Evolutionary conservation across 2,888 invertebrate species (phyloP).

Genomic region (Ctenicera cuprea): DNA sequence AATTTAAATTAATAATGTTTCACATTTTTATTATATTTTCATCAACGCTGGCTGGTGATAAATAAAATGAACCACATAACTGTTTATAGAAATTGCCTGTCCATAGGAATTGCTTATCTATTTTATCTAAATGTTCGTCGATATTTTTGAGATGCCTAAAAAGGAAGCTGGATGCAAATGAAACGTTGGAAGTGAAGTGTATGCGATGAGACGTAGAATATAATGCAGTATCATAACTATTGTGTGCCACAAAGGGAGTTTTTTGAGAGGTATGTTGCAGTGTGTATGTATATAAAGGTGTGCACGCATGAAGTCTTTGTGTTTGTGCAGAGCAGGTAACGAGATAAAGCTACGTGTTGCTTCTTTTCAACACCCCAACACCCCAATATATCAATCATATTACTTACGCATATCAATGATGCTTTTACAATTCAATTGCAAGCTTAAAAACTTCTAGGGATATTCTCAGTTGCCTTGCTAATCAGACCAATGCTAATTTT

Average conservation of each 20-base stretch:
- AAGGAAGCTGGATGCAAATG: constrained; percentile 9
- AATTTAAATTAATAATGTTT: too few relatives aligned
- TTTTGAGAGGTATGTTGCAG: constrained; percentile 65
- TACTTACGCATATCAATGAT: constrained; percentile 70
- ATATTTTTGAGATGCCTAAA: not conserved
- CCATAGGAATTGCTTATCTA: too few relatives aligned
- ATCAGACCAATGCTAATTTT: constrained; percentile 10
- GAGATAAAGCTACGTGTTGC: constrained; percentile 62
- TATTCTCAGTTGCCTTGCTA: not conserved
- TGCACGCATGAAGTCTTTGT: constrained; percentile 67
- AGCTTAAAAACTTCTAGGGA: not conserved
- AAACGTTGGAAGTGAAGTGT: constrained; percentile 21
- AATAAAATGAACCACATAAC: too few relatives aligned
- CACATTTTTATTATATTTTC: too few relatives aligned
- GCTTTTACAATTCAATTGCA: constrained; percentile 40
- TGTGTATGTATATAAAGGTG: constrained; percentile 65
- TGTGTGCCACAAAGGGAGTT: constrained; percentile 66
- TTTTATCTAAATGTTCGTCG: too few relatives aligned
- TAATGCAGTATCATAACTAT: constrained; percentile 60
- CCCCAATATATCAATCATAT: constrained; percentile 71
- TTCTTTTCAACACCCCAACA: constrained; percentile 61
- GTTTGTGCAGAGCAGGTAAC: constrained; percentile 69
- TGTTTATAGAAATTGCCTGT: too few relatives aligned
- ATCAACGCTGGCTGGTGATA: too few relatives aligned
- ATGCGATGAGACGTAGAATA: constrained; percentile 47